These are phyloP conservation scores for Cladopsammia gracilis DNA, from an alignment of 64 coral and sea anemone genomes.

Conservation along the genomic window DNA sequence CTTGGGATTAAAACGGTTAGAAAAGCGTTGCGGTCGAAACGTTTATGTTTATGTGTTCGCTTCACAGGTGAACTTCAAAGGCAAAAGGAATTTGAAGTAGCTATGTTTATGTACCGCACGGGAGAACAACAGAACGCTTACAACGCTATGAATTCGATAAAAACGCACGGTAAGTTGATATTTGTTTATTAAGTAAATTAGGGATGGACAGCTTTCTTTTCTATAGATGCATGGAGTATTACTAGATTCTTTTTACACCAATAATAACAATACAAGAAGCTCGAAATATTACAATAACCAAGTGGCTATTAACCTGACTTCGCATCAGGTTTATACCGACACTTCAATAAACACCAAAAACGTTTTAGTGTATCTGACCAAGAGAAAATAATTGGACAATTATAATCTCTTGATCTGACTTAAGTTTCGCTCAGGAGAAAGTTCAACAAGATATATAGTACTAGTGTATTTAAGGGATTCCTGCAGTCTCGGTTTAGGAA, in stretches of 20 bases:
- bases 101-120: constrained; percentile 96
- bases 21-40: not conserved
- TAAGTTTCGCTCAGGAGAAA: too few species aligned
- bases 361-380: too few species aligned
- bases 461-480: too few species aligned
- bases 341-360: too few species aligned
- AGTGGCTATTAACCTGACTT: too few species aligned
- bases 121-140: constrained; percentile 93
- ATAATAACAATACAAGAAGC: too few species aligned
- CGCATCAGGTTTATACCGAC: too few species aligned
- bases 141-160: constrained; percentile 63
- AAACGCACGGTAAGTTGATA: constrained; percentile 32
- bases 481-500: too few species aligned
- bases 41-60: not conserved
- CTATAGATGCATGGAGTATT: not conserved
- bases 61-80: constrained; percentile 86
- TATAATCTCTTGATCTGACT: too few species aligned
- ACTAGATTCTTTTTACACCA: not conserved
- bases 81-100: constrained; percentile 94
- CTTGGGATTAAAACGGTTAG: not conserved
- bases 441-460: too few species aligned
- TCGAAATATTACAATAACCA: too few species aligned
- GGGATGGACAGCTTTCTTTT: not conserved
- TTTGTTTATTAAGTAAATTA: not conserved
- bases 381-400: too few species aligned